Base-by-base conservation (phyloP, 2,888 invertebrate species). In the Labia minor region DNA sequence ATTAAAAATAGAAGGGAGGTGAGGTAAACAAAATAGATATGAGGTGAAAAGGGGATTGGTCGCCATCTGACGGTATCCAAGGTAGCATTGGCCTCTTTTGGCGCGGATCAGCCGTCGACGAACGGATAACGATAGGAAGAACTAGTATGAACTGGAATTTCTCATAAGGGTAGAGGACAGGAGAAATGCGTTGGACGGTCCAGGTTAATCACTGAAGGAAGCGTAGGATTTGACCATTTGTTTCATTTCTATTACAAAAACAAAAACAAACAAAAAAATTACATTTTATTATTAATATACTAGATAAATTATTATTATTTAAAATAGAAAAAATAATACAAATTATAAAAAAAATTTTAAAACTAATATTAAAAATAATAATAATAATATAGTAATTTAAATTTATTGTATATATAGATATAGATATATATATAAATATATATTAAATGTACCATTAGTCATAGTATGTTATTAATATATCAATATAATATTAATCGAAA, bases 101-200 rank as follows among this genome's bases (percentile, higher is more conserved):
- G 49, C 49, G 49, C n/a, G 49, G 49, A 49, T 49, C 49, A 49
- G 49, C 26, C 3, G 49, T 14, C 49, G n/a, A n/a, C n/a, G 49
- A 26, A 26, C 8, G 26, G 26, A 8, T 26, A n/a, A n/a, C n/a
- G n/a, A n/a, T 26, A 26, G 8, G 26, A 26, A 26, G 26, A 26
- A 49, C 49, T 14, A 49, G 49, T 49, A 16, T 8, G 4, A 49
- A 49, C 49, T 49, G 49, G 49, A 49, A 26, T 49, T 3, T 14
- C 6, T 8, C 49, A n/a, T 2, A 10, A 49, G 8, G 26, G 26
- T 26, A 26, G 3, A 26, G 26, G 49, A 49, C 49, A 49, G 14
- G 49, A 49, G 49, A 49, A 26, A n/a, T 49, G 49, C 49, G 49
- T 49, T 49, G 49, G 49, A 49, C 3, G 49, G 49, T 49, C 49